Evolutionary conservation across 2,113 vertebrate genomes (phyloP).

Genomic region (Galemys pyrenaicus): DNA sequence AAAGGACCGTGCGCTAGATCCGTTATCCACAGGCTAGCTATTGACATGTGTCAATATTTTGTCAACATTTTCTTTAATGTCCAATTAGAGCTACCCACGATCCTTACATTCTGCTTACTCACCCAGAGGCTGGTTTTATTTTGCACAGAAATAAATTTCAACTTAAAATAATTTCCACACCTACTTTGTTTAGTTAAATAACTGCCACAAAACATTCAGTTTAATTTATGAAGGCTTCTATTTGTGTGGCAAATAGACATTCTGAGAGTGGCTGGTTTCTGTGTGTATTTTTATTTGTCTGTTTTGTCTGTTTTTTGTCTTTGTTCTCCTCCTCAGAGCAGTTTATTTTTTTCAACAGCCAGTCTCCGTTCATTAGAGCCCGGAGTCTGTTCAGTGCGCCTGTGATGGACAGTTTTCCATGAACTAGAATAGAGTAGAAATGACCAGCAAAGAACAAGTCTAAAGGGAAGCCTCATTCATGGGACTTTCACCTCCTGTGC

Average conservation of each 20-base stretch:
- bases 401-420: not conserved
- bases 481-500: not conserved
- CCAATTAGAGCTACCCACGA: not conserved
- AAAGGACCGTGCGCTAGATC: not conserved
- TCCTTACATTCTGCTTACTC: not conserved
- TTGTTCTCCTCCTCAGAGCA: not conserved
- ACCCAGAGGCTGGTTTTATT: conserved; percentile 48
- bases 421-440: not conserved
- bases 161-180: conserved; percentile 79
- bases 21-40: not conserved
- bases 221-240: conserved; percentile 78
- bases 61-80: conserved; percentile 12
- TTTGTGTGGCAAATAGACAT: conserved; percentile 57
- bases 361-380: not conserved
- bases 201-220: conserved; percentile 76
- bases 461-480: not conserved
- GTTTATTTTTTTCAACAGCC: not conserved
- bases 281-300: not conserved
- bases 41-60: not conserved
- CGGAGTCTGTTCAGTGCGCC: not conserved
- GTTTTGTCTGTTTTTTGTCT: not conserved
- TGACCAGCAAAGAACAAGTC: not conserved
- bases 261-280: not conserved
- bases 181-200: conserved; percentile 79
- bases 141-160: conserved; percentile 78